Conservation (phyloP, 2,888 invertebrate species). For the Epistrophella euchroma region DNA sequence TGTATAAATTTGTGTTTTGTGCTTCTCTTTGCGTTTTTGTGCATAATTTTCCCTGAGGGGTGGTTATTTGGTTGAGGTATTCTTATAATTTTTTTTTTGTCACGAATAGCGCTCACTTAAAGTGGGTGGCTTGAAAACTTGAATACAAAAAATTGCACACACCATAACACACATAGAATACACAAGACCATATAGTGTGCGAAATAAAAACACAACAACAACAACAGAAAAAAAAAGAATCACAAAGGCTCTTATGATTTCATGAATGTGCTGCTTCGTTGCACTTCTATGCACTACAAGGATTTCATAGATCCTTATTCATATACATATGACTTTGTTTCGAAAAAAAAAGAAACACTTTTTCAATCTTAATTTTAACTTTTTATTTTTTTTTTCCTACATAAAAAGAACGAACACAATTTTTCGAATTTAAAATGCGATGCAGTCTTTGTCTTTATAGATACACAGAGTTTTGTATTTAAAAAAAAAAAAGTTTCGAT, state of each 20-base stretch:
- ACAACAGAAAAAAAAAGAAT: not conserved
- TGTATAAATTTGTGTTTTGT: slow-evolving; percentile 56
- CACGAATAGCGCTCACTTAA: slow-evolving; percentile 53
- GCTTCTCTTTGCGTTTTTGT: slow-evolving; percentile 52
- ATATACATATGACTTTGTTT: slow-evolving; percentile 17
- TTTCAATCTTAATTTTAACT: not conserved
- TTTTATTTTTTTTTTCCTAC: slow-evolving; percentile 8
- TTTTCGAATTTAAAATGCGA: slow-evolving; percentile 22
- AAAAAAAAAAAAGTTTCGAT: not conserved
- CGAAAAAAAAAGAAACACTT: slow-evolving; percentile 8
- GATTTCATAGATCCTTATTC: slow-evolving; percentile 44
- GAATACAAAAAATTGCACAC: slow-evolving; percentile 29
- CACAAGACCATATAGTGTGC: slow-evolving; percentile 15
- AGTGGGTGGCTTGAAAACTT: slow-evolving; percentile 49
- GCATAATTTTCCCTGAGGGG: slow-evolving; percentile 22
- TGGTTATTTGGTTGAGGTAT: slow-evolving; percentile 38
- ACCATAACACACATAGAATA: slow-evolving; percentile 12
- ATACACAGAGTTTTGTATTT: slow-evolving; percentile 27
- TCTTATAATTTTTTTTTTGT: slow-evolving; percentile 25
- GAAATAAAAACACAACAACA: slow-evolving; percentile 35
- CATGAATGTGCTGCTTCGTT: slow-evolving; percentile 54
- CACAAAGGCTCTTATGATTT: slow-evolving; percentile 38
- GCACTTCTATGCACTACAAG: slow-evolving; percentile 58
- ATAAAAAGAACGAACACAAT: not conserved
- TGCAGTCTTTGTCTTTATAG: slow-evolving; percentile 40